Conservation (phyloP, 2,113 vertebrate species). For the Chamaea fasciata region DNA sequence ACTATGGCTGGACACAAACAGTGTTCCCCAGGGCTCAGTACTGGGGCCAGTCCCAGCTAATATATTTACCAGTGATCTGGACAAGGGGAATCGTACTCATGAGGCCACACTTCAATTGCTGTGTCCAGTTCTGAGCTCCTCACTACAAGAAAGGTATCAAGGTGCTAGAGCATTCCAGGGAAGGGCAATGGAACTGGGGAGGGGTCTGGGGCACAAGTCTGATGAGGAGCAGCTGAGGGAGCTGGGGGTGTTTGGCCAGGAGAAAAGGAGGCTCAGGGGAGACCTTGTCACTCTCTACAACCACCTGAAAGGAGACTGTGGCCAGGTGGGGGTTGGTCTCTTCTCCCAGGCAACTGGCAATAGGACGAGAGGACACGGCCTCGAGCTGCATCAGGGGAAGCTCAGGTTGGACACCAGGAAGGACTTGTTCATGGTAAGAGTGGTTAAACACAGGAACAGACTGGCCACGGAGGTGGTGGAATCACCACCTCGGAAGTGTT, state of each 20-base stretch:
- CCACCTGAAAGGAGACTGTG: neutral
- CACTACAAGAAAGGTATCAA: neutral
- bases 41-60: neutral
- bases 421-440: neutral
- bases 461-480: neutral
- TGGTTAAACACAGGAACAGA: neutral
- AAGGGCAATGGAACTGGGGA: too few relatives aligned
- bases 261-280: neutral
- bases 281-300: neutral
- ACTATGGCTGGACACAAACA: neutral
- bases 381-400: fast-evolving
- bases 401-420: neutral
- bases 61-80: neutral
- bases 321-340: neutral
- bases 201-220: neutral
- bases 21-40: neutral
- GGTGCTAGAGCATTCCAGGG: fast-evolving
- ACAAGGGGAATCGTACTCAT: neutral
- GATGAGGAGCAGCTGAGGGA: neutral
- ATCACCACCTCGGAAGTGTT: neutral
- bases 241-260: neutral
- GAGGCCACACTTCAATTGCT: neutral
- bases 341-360: fast-evolving
- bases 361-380: neutral
- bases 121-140: neutral